Conservation (phyloP, 2,797 vertebrate genomes). For the Danio tinwini region DNA sequence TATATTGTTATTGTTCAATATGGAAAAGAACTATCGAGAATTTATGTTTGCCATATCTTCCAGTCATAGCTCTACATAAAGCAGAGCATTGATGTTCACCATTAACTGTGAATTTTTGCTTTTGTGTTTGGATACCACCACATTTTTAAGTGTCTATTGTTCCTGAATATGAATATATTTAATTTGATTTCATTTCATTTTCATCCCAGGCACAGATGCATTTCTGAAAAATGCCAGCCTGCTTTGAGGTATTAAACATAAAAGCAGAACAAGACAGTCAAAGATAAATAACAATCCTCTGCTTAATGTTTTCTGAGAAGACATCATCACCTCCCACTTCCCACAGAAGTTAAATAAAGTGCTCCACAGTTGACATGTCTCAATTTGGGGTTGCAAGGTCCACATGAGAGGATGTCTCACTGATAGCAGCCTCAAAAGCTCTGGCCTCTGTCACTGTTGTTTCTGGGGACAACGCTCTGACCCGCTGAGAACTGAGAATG, state of each 20-base stretch:
- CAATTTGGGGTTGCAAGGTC: slow-evolving; percentile 36
- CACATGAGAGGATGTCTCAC: slow-evolving; percentile 41
- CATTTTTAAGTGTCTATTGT: no score
- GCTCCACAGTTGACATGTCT: slow-evolving; percentile 40
- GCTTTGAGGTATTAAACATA: not conserved
- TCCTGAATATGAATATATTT: not conserved
- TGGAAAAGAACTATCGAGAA: no score
- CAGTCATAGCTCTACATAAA: no score
- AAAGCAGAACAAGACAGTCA: slow-evolving; percentile 11
- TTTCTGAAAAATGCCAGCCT: not conserved
- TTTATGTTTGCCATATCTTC: no score
- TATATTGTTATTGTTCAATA: no score
- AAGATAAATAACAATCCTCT: slow-evolving; percentile 46
- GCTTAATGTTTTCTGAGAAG: slow-evolving; percentile 52
- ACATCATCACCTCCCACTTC: slow-evolving; percentile 54
- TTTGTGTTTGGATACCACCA: no score
- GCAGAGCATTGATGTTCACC: no score
- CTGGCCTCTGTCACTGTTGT: slow-evolving; percentile 21
- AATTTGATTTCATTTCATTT: not conserved
- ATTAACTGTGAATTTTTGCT: no score
- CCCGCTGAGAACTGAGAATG: slow-evolving; percentile 41
- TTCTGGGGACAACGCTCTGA: slow-evolving; percentile 44
- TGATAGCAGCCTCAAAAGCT: slow-evolving; percentile 38
- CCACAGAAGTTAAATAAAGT: slow-evolving; percentile 61
- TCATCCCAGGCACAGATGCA: no score